A percentile compares a stretch with the other conserved stretches of the same genome.
Evolutionary conservation across 2,797 vertebrate genomes (phyloP).

Genomic region (Chaetophractus vellerosus): DNA sequence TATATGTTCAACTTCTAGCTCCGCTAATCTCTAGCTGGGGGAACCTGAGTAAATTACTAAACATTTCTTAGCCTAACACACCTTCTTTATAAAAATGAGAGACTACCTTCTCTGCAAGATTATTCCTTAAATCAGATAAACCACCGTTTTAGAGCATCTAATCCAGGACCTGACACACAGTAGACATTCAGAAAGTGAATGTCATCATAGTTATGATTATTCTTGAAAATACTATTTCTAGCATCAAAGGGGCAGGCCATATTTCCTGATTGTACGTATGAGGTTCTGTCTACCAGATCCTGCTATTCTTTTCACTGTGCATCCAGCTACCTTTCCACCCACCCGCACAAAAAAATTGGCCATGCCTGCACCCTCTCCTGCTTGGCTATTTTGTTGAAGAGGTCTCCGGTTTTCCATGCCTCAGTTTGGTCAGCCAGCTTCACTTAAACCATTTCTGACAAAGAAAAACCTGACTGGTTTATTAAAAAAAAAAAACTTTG

Average conservation of each 20-base stretch:
- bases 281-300: neutral
- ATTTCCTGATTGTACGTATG: neutral
- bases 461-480: constrained; percentile 81
- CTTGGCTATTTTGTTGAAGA: constrained; percentile 14
- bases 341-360: neutral
- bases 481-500: constrained; percentile 77
- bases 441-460: constrained; percentile 83
- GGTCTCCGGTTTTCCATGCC: neutral
- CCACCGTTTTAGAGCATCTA: neutral
- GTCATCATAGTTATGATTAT: neutral
- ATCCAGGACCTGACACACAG: neutral
- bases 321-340: neutral
- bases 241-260: neutral
- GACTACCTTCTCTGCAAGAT: neutral
- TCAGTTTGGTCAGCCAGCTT: constrained; percentile 79
- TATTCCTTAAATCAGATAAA: constrained; percentile 48
- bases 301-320: neutral
- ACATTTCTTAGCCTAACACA: neutral
- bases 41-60: neutral
- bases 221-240: neutral
- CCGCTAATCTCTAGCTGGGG: neutral
- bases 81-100: constrained; percentile 7
- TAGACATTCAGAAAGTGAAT: constrained; percentile 8
- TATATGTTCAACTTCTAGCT: constrained; percentile 14
- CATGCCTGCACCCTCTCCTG: neutral